Evolutionary conservation across 37 sponge, comb jelly and placozoan genomes (phyloP).

Genomic region (Bolinopsis microptera): DNA sequence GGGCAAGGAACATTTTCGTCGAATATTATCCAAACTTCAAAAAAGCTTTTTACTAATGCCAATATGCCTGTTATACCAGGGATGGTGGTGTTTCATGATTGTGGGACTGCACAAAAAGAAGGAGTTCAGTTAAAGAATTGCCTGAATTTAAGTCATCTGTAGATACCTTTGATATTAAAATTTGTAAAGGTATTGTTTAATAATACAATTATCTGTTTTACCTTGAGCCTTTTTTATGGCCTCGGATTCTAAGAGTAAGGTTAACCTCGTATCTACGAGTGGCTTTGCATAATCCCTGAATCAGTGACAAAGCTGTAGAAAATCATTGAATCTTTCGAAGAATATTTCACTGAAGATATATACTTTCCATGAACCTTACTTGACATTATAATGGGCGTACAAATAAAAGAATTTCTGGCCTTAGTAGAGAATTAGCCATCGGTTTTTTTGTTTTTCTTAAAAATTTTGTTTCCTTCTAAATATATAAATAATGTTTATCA

Average conservation of each 20-base stretch:
- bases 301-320: not conserved
- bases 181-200: not conserved
- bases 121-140: not conserved
- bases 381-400: no score
- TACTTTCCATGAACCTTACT: no score
- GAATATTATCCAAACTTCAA: not conserved
- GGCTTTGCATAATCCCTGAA: constrained; percentile 10
- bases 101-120: constrained; percentile 13
- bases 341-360: no score
- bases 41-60: not conserved
- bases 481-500: no score
- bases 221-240: not conserved
- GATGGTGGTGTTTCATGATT: not conserved
- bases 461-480: no score
- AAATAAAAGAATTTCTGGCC: no score
- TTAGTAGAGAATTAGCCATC: no score
- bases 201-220: not conserved
- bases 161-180: not conserved
- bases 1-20: not conserved
- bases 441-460: no score
- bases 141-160: not conserved
- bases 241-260: not conserved
- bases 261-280: not conserved
- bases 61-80: not conserved
- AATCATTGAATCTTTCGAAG: constrained; percentile 9